Evolutionary conservation across 2,113 vertebrate genomes (phyloP).

Genomic region (Oreochromis spilurus): DNA sequence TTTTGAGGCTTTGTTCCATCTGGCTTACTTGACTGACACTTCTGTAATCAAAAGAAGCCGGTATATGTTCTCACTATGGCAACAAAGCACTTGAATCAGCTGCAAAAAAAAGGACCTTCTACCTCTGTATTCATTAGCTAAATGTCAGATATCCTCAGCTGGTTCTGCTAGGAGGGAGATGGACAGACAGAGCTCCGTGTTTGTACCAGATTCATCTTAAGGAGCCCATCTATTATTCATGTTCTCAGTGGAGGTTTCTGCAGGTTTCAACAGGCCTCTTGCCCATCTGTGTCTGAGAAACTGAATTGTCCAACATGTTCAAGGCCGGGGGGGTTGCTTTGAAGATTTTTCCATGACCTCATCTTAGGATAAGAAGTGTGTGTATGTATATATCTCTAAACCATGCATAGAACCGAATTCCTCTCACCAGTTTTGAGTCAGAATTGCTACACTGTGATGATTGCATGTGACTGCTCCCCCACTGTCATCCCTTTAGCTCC

Average conservation of each 20-base stretch:
- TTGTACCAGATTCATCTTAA: not conserved
- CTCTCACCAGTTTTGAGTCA: not conserved
- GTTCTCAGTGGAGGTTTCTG: slow-evolving; percentile 16
- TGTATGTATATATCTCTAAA: not conserved
- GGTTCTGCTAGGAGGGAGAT: slow-evolving; percentile 1
- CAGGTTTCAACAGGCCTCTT: slow-evolving; percentile 47
- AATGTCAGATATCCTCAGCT: slow-evolving; percentile 54
- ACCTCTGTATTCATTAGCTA: slow-evolving; percentile 40
- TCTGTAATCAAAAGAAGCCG: slow-evolving; percentile 29
- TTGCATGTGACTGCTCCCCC: slow-evolving; percentile 9
- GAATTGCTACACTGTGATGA: not conserved
- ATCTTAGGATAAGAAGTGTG: slow-evolving; percentile 20
- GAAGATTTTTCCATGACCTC: slow-evolving; percentile 60
- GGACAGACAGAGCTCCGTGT: not conserved
- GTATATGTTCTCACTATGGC: slow-evolving; percentile 52
- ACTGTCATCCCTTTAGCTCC: not conserved
- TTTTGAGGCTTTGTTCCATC: slow-evolving; percentile 1
- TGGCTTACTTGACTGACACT: slow-evolving; percentile 21
- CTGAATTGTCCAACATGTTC: slow-evolving; percentile 44
- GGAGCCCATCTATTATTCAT: slow-evolving; percentile 50
- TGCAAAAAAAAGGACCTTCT: not conserved
- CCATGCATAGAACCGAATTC: slow-evolving; percentile 19
- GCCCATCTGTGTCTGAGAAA: slow-evolving; percentile 49
- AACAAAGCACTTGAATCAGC: slow-evolving; percentile 45
- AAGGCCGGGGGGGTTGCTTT: slow-evolving; percentile 52